These are phyloP conservation scores for Timandra comae DNA, from an alignment of 2,888 invertebrate genomes.

Conservation along the genomic window DNA sequence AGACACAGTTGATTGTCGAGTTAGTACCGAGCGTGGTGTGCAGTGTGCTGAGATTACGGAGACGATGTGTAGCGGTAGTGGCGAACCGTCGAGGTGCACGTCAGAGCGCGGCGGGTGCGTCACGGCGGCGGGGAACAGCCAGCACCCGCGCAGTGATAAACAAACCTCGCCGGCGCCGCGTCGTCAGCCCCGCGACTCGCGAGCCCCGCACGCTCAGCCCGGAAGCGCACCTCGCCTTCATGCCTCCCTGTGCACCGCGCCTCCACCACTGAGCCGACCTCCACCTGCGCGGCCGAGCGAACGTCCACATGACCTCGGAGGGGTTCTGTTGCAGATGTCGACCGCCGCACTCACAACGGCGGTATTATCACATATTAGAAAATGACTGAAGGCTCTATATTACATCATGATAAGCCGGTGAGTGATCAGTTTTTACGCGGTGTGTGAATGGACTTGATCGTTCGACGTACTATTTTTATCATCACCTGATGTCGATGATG, in stretches of 20 bases:
- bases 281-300: constrained; percentile 18
- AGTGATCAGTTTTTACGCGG: constrained; percentile 30
- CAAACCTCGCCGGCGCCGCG: constrained; percentile 51
- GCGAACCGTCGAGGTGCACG: constrained; percentile 23
- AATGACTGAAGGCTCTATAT: constrained; percentile 68
- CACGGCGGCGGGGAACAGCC: constrained; percentile 19
- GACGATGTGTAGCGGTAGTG: constrained; percentile 17
- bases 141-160: constrained; percentile 51
- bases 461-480: constrained; percentile 10
- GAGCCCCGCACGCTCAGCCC: constrained; percentile 49
- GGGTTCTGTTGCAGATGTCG: constrained; percentile 69
- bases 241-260: constrained; percentile 59
- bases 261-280: constrained; percentile 58
- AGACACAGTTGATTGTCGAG: too few species aligned
- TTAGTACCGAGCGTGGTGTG: too few species aligned
- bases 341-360: constrained; percentile 68
- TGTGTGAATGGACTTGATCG: constrained; percentile 10
- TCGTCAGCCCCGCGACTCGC: constrained; percentile 55
- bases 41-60: constrained; percentile 13
- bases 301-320: constrained; percentile 60
- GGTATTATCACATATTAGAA: constrained; percentile 73
- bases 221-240: constrained; percentile 55
- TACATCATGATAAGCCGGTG: constrained; percentile 68
- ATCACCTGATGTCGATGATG: background rate
- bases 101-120: constrained; percentile 18